phyloP scores from a whole-genome alignment of 2,888 invertebrate genomes.

The Drosophila trichaetosa region DNA sequence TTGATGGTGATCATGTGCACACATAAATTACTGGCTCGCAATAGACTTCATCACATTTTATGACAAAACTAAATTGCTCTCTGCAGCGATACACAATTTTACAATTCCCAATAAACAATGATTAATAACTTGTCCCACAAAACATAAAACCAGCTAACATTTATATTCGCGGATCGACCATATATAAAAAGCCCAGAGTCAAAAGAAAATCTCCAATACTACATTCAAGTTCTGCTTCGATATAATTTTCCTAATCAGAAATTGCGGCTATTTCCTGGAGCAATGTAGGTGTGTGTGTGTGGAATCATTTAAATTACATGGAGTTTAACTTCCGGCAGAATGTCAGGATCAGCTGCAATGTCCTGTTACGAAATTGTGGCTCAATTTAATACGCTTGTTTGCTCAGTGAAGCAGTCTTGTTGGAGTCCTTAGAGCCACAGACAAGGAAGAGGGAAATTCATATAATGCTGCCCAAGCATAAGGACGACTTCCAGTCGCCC shows the following conservation, averaged over 20 bases:
- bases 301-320: conserved; percentile 66
- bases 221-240: background rate
- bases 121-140: background rate
- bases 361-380: conserved; percentile 66
- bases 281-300: conserved; percentile 4
- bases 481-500: conserved; percentile 10
- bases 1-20: background rate
- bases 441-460: conserved; percentile 57
- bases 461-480: conserved; percentile 62
- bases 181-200: conserved; percentile 15
- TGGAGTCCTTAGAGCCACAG: conserved; percentile 10
- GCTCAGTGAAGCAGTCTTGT: conserved; percentile 46
- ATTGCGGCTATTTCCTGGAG: background rate
- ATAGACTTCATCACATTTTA: background rate
- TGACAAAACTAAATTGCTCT: background rate
- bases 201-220: background rate
- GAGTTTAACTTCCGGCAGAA: conserved; percentile 54
- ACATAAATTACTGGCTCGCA: background rate
- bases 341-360: conserved; percentile 34
- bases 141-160: background rate
- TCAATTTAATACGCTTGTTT: conserved; percentile 74
- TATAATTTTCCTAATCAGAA: conserved; percentile 2
- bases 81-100: background rate
- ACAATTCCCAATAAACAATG: background rate
- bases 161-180: conserved; percentile 12